Conservation (phyloP, 2,888 invertebrate species). For the Teleiodes luculella region DNA sequence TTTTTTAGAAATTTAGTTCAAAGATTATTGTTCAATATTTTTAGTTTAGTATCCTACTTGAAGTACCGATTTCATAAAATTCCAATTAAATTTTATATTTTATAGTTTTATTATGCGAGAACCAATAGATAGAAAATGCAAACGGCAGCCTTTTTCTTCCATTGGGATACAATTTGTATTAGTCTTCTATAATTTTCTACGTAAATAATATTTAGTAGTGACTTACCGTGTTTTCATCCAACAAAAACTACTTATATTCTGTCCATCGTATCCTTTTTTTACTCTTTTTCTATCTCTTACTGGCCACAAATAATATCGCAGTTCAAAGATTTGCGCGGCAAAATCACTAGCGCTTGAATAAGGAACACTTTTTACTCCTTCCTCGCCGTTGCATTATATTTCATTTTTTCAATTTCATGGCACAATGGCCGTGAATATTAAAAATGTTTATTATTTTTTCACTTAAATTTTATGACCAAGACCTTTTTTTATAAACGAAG, state of each 20-base stretch:
- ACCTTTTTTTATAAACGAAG: constrained; percentile 2
- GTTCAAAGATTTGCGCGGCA: constrained; percentile 32
- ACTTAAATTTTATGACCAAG: constrained; percentile 19
- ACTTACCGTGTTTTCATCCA: background rate
- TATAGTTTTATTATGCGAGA: background rate
- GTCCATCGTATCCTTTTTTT: background rate
- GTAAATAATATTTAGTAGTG: background rate
- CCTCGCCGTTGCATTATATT: constrained; percentile 48
- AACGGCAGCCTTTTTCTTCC: no score
- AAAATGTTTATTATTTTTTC: constrained; percentile 33
- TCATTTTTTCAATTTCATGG: constrained; percentile 65
- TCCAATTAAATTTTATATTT: background rate
- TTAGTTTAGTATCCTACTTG: background rate
- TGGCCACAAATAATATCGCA: constrained; percentile 9
- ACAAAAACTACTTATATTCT: background rate
- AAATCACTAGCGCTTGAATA: constrained; percentile 39
- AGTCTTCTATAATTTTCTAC: no score
- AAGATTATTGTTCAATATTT: background rate
- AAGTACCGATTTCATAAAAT: no score
- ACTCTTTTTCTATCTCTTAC: constrained; percentile 7
- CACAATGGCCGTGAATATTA: constrained; percentile 31
- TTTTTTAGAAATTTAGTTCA: no score
- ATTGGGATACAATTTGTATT: no score
- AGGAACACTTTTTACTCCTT: constrained; percentile 46
- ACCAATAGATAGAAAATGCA: no score